Evolutionary conservation across 2,888 invertebrate genomes (phyloP), one percentile per base, ranked within the genome.

Genomic region (Cataglyphis livida): DNA sequence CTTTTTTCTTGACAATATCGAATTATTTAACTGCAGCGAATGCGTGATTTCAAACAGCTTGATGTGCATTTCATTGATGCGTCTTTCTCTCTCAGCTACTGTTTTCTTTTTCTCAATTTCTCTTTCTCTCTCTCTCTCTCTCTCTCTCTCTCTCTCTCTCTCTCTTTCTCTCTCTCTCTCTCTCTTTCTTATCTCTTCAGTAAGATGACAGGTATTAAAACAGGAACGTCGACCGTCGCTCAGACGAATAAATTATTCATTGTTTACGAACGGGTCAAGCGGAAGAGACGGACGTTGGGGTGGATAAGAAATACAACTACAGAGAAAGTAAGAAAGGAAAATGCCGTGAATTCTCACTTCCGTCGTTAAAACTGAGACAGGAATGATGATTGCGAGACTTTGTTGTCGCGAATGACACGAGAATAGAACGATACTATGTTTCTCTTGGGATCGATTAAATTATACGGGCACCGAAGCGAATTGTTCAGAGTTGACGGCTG

Each of bases 161-260:
- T 51, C 25, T n/a, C 10, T 51, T n/a, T 61, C 38, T 65, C 25
- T 4, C 21, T 12, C 32, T 38, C n/a, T 51, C 35, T n/a, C 15
- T 51, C 28, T 61, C 38, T 65, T 18, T 4, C 25, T 12, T n/a
- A 32, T 35, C 35, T 35, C 38, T 12, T 21, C 65, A 32, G 41
- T 21, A 66, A 79, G 59, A 25, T 35, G 35, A 44, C 44, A 70
- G 44, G 59, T 61, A 59, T 70, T 70, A 44, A 70, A 18, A 12
- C 51, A 25, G 32, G 75, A 57, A 51, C 62, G 54, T 44, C 76
- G 75, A 70, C 82, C 82, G 79, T 84, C 82, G 87, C 81, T 66
- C 32, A 83, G 54, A 70, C 79, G 79, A 75, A 87, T 89, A 89
- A 89, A 89, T 89, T 89, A 89, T 89, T 89, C 89, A 89, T 89